These are phyloP conservation scores for Heterohyrax brucei DNA, from an alignment of 2,797 vertebrate species.

Conservation along the genomic window DNA sequence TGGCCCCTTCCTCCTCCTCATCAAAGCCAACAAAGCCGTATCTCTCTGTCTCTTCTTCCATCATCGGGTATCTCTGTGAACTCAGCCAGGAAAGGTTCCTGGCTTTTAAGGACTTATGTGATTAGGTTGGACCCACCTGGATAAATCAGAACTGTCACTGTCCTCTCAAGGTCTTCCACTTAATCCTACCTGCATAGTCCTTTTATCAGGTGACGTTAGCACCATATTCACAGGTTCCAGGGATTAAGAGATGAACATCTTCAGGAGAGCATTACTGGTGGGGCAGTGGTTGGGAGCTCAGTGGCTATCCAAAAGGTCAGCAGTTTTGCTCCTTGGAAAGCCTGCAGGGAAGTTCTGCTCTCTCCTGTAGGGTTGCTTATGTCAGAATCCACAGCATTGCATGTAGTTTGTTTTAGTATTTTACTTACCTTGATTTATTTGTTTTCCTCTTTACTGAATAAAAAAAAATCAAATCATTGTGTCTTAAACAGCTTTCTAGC, in stretches of 20 bases:
- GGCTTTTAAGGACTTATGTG: neutral
- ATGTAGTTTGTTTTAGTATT: neutral
- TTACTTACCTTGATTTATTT: neutral
- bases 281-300: no score
- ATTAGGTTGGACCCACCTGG: neutral
- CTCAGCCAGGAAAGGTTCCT: neutral
- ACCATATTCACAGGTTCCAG: neutral
- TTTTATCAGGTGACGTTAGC: neutral
- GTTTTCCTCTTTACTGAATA: slow-evolving; percentile 48
- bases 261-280: neutral
- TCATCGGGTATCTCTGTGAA: neutral
- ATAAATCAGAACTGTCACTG: neutral
- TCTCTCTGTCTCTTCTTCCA: neutral
- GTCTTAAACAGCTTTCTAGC: neutral
- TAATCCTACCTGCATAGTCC: neutral
- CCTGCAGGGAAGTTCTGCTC: no score
- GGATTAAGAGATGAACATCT: neutral
- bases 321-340: no score
- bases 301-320: no score
- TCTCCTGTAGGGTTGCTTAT: no score
- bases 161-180: neutral
- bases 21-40: neutral
- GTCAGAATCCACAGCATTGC: no score
- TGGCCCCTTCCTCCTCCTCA: neutral
- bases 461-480: neutral